Evolutionary conservation across 2,797 vertebrate species (phyloP).

Genomic region (Poecilia wingei): DNA sequence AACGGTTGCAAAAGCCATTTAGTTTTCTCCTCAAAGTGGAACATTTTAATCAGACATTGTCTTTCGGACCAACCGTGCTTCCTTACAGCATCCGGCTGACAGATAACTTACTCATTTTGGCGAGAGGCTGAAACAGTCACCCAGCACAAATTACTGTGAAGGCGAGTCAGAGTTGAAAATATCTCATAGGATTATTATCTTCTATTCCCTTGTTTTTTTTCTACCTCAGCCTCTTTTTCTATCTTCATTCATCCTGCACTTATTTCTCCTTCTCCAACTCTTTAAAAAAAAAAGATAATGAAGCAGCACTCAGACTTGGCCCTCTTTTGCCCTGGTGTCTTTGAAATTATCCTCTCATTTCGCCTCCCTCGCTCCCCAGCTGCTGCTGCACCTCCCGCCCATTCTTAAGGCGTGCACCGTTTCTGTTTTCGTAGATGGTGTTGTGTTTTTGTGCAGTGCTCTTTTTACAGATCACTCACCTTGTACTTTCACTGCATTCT

Average conservation of each 20-base stretch:
- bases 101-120: not conserved
- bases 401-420: conserved; percentile 2
- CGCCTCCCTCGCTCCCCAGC: conserved; percentile 4
- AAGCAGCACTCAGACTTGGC: conserved; percentile 9
- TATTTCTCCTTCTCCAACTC: not conserved
- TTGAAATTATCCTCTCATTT: conserved; percentile 24
- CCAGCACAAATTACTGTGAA: conserved; percentile 1
- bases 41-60: not conserved
- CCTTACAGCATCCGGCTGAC: not conserved
- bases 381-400: conserved; percentile 3
- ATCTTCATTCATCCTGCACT: not conserved
- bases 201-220: not conserved
- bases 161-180: not conserved
- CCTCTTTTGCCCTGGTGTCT: conserved; percentile 4
- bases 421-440: not conserved
- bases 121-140: not conserved
- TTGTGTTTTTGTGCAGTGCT: conserved; percentile 20
- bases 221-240: not conserved
- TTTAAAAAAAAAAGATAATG: conserved; percentile 2
- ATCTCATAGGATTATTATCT: not conserved
- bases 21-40: not conserved
- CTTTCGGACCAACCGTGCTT: not conserved
- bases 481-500: conserved; percentile 29
- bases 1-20: not conserved
- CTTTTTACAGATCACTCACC: conserved; percentile 26